Evolutionary conservation across 2,113 vertebrate genomes (phyloP), one percentile per base, ranked within the genome.

Genomic region (Sinocyclocheilus maitianheensis): DNA sequence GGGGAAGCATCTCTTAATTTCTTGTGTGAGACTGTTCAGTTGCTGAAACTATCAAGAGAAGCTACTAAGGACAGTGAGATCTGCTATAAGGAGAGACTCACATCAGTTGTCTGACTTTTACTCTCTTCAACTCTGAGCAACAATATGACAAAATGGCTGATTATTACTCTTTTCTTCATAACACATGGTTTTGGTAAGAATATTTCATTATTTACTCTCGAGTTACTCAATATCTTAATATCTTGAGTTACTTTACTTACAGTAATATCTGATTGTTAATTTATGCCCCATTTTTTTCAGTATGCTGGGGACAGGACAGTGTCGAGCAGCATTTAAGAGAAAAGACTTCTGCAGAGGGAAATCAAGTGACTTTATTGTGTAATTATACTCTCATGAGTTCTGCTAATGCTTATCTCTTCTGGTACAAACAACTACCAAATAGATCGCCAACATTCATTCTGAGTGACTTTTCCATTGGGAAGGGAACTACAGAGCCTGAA

Each of bases 391-490:
- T 51, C 48, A 55, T 26, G n/a, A 43, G 69, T 5, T 0, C 46
- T 55, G 1, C 75, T 55, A 77, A 81, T 53, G 40, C 84, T 10
- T 71, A 51, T 79, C 43, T 72, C 22, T 60, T 13, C 14, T 65
- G 76, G 26, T 67, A 51, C 58, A 85, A 40, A 67, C 43, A 63
- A 0, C 78, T 46, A 13, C 37, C 2, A 43, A 63, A 81, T 3
- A 63, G 4, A 80, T 43, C 78, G 14, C 78, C 78, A 43, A 46
- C 78, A 43, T 16, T 80, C 55, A 80, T 80, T 10, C 53, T 80
- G 55, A 80, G 77, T 40, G 5, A 43, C 1, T 80, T 60, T n/a
- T 6, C 55, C 5, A 14, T 75, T 53, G 77, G 77, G 22, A n/a
- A 62, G n/a, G 37, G 58, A 46, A 43, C 22, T 2, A 65, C 37